Percentiles rank a stretch among this genome's conserved stretches.
phyloP scores from a whole-genome alignment of 2,888 invertebrate genomes.

The Eupeodes luniger region DNA sequence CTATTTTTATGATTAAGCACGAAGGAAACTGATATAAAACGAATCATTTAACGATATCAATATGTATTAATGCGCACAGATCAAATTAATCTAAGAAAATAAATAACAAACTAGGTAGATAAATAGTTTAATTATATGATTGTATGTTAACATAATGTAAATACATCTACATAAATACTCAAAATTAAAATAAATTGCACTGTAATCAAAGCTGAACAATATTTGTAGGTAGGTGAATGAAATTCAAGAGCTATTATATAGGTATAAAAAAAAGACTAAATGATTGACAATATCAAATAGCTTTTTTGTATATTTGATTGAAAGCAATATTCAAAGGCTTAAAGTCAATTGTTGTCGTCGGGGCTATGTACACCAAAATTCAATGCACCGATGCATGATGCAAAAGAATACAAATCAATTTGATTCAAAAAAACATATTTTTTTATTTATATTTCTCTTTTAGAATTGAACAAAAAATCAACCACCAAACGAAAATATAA shows the following conservation, averaged over 20 bases:
- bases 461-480: slow-evolving; percentile 63
- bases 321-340: neutral
- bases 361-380: slow-evolving; percentile 57
- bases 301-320: neutral
- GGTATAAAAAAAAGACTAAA: neutral
- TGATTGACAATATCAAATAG: neutral
- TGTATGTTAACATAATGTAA: too few relatives aligned
- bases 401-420: slow-evolving; percentile 52
- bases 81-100: too few relatives aligned
- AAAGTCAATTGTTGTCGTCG: slow-evolving; percentile 1
- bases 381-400: slow-evolving; percentile 55
- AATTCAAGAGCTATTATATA: neutral
- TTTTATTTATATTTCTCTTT: slow-evolving; percentile 50
- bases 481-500: slow-evolving; percentile 37
- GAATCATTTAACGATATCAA: too few relatives aligned
- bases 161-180: too few relatives aligned
- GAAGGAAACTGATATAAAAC: too few relatives aligned
- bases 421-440: slow-evolving; percentile 25
- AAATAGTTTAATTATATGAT: too few relatives aligned
- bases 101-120: too few relatives aligned
- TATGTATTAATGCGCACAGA: too few relatives aligned
- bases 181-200: too few relatives aligned
- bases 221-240: too few relatives aligned
- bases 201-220: too few relatives aligned
- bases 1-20: too few relatives aligned